Percentiles rank a stretch among this genome's conserved stretches.
Conservation (phyloP, 2,113 vertebrate species). For the Dipodomys stephensi region DNA sequence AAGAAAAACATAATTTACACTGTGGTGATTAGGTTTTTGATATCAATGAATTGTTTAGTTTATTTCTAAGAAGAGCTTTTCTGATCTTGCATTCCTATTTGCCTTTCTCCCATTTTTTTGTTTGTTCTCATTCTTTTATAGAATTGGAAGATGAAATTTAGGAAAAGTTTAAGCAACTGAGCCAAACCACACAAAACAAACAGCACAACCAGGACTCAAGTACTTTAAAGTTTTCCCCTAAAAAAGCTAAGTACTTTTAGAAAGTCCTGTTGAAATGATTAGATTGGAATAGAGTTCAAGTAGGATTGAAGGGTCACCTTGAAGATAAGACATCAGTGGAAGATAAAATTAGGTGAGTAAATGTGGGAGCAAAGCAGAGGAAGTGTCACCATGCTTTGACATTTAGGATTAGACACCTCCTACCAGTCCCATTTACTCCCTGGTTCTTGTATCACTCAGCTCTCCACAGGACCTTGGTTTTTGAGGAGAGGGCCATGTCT, state of each 20-base stretch:
- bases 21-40: background rate
- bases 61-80: background rate
- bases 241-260: background rate
- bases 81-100: background rate
- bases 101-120: background rate
- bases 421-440: background rate
- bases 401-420: background rate
- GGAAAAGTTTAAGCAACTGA: background rate
- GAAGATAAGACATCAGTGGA: background rate
- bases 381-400: background rate
- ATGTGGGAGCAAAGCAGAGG: background rate
- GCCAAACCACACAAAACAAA: background rate
- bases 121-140: background rate
- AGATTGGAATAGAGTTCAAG: background rate
- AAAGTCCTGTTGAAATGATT: slow-evolving; percentile 8
- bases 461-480: background rate
- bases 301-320: background rate
- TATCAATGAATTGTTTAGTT: background rate
- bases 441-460: background rate
- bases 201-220: background rate
- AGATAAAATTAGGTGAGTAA: background rate
- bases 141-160: background rate
- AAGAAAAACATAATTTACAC: background rate
- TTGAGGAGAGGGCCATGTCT: background rate
- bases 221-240: background rate